Evolutionary conservation across 2,888 invertebrate species (phyloP).

Genomic region (Polyploca ridens): DNA sequence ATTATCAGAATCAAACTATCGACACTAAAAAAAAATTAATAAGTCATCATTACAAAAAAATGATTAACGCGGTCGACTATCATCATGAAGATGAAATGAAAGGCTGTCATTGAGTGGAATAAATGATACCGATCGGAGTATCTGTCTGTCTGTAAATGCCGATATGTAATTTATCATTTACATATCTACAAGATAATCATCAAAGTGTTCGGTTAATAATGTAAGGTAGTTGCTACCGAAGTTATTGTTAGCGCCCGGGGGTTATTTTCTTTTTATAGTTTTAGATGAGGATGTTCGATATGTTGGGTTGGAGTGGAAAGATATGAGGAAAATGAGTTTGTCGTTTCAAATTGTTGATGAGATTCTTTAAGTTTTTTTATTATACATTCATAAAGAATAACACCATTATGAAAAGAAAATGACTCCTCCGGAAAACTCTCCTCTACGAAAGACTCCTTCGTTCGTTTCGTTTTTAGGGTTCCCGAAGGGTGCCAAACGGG

Average conservation of each 20-base stretch:
- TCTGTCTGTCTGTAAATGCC: constrained; percentile 9
- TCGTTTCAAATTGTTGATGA: too few relatives aligned
- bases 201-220: constrained; percentile 27
- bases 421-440: too few relatives aligned
- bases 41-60: constrained; percentile 49
- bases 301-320: neutral
- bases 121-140: constrained; percentile 33
- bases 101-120: constrained; percentile 49
- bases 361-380: too few relatives aligned
- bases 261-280: constrained; percentile 21
- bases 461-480: too few relatives aligned
- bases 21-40: constrained; percentile 45
- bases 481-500: too few relatives aligned
- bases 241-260: constrained; percentile 62
- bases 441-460: too few relatives aligned
- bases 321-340: constrained; percentile 12
- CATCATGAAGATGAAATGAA: constrained; percentile 55
- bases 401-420: too few relatives aligned
- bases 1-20: constrained; percentile 21
- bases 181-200: constrained; percentile 14
- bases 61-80: constrained; percentile 61
- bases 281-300: neutral
- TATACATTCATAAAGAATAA: too few relatives aligned
- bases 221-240: constrained; percentile 63
- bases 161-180: constrained; percentile 38